Evolutionary conservation across 2,113 vertebrate genomes (phyloP).

Genomic region (Gavia stellata): DNA sequence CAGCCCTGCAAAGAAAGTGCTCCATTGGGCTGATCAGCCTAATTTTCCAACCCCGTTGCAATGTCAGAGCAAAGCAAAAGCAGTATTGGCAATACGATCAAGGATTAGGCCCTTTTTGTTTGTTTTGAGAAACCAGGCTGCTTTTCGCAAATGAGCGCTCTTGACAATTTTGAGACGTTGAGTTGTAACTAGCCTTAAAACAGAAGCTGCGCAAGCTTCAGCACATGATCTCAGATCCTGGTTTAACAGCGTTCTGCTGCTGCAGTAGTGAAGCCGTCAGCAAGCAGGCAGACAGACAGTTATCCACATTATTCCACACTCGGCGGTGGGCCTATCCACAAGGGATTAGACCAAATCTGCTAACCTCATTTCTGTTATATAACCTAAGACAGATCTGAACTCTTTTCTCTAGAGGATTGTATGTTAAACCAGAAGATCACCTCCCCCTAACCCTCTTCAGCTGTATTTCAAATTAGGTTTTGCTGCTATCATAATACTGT

Average conservation of each 20-base stretch:
- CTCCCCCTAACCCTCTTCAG: slow-evolving; percentile 17
- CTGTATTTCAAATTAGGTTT: slow-evolving; percentile 35
- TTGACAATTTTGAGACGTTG: not conserved
- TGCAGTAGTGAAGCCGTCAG: not conserved
- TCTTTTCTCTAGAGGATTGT: slow-evolving; percentile 11
- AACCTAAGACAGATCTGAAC: slow-evolving; percentile 53
- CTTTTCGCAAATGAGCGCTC: not conserved
- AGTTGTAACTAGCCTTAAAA: not conserved
- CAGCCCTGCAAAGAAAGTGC: not conserved
- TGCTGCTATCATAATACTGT: not conserved
- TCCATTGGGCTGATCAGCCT: not conserved
- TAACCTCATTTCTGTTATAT: slow-evolving; percentile 55
- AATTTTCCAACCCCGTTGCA: not conserved
- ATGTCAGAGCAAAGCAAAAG: not conserved
- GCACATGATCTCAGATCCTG: not conserved
- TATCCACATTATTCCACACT: slow-evolving; percentile 32
- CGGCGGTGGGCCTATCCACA: slow-evolving; percentile 46
- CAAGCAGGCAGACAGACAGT: not conserved
- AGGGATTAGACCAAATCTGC: slow-evolving; percentile 59
- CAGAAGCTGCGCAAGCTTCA: not conserved
- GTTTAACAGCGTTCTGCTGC: not conserved
- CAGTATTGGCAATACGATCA: not conserved
- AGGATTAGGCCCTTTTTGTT: not conserved
- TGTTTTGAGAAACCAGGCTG: not conserved
- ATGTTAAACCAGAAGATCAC: slow-evolving; percentile 22